A percentile compares a stretch with the other conserved stretches of the same genome.
Evolutionary conservation across 1,140 invertebrate species (phyloP).

Genomic region (Rhopalosiphum padi): DNA sequence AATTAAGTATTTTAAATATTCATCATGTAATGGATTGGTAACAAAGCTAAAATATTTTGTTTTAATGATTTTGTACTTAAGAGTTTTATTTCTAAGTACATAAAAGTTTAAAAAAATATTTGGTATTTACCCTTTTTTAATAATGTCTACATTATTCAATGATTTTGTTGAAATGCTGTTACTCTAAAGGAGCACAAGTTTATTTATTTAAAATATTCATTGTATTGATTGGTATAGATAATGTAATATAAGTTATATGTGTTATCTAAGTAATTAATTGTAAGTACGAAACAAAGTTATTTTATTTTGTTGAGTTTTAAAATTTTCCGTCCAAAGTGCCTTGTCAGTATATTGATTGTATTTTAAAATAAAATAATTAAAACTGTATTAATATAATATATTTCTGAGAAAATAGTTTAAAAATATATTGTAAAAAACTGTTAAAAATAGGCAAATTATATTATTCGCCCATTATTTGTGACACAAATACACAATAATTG

Average conservation of each 20-base stretch:
- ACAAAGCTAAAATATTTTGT: background rate
- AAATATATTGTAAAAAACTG: background rate
- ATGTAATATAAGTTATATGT: background rate
- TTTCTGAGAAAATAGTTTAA: background rate
- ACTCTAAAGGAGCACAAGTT: background rate
- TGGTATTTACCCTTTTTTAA: background rate
- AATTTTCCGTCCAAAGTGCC: slow-evolving; percentile 40
- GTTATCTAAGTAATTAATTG: background rate
- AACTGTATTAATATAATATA: background rate
- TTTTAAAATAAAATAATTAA: background rate
- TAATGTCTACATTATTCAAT: background rate
- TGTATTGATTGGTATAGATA: background rate
- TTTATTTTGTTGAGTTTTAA: background rate
- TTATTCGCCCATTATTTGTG: background rate
- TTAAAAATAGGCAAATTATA: background rate
- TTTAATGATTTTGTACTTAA: background rate
- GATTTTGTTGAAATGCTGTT: background rate
- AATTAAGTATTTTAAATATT: background rate
- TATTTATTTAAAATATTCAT: background rate
- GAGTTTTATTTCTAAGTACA: background rate
- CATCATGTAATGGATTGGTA: background rate
- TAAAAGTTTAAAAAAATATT: background rate
- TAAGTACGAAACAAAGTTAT: background rate
- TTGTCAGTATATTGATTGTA: slow-evolving; percentile 17
- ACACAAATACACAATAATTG: background rate